Percentiles rank a stretch among this genome's conserved stretches.
Conservation (phyloP, 1,140 invertebrate species). For the Heliconius himera region DNA sequence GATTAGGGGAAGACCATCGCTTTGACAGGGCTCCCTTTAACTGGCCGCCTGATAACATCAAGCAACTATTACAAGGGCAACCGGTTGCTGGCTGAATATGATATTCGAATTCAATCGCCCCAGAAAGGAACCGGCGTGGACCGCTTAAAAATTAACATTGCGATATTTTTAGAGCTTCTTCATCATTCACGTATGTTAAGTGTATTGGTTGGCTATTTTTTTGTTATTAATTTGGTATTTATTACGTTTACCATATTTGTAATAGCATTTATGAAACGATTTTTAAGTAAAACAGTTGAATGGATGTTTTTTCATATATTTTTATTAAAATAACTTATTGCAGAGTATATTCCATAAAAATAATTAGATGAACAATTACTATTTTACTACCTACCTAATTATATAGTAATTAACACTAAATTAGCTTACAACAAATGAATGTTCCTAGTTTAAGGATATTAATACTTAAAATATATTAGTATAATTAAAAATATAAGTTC, state of each 20-base stretch:
- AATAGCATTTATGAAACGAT: not conserved
- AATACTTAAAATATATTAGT: no score
- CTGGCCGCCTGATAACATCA: slow-evolving; percentile 75
- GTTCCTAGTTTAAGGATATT: no score
- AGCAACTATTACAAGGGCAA: slow-evolving; percentile 81
- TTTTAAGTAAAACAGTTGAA: not conserved
- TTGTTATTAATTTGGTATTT: not conserved
- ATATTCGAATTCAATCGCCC: slow-evolving; percentile 75
- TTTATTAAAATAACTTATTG: no score
- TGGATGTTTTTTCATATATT: not conserved
- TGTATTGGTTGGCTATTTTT: not conserved
- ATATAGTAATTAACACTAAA: no score
- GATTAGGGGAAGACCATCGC: slow-evolving; percentile 43
- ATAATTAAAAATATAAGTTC: no score
- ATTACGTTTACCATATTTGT: not conserved
- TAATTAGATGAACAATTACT: no score
- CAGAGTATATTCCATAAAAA: no score
- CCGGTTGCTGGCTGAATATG: slow-evolving; percentile 77
- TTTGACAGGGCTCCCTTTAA: slow-evolving; percentile 57
- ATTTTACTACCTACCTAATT: no score
- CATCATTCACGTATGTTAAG: slow-evolving; percentile 14
- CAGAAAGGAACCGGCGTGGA: slow-evolving; percentile 54
- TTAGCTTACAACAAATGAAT: no score
- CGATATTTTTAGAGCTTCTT: slow-evolving; percentile 13
- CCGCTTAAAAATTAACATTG: slow-evolving; percentile 52